Evolutionary conservation across 2,797 vertebrate species (phyloP).

Genomic region (Zalophus californianus): DNA sequence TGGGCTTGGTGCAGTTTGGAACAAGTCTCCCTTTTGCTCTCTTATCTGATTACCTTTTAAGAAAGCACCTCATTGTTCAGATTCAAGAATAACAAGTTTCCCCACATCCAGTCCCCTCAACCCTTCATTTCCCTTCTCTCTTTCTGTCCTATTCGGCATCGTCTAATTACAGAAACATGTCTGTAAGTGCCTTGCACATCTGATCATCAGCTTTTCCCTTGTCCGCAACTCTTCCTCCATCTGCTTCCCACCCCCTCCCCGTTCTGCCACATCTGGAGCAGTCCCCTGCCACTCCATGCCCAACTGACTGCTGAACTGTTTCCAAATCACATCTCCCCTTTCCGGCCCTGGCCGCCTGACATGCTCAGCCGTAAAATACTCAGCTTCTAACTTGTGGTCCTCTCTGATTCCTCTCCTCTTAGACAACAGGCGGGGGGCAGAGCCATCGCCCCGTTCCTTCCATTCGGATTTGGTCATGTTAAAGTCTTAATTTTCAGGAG

Average conservation of each 20-base stretch:
- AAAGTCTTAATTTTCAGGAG: not conserved
- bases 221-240: not conserved
- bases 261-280: not conserved
- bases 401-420: not conserved
- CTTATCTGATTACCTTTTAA: conserved; percentile 29
- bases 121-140: not conserved
- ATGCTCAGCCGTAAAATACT: conserved; percentile 25
- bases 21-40: not conserved
- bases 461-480: not conserved
- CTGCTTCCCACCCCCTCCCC: not conserved
- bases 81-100: conserved; percentile 57
- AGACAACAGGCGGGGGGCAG: rapidly evolving
- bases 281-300: not conserved
- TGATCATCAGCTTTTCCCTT: conserved; percentile 65
- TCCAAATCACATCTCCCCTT: conserved; percentile 56
- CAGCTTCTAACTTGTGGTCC: not conserved
- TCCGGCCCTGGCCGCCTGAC: conserved; percentile 52
- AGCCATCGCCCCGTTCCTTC: not conserved
- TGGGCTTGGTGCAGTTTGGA: not conserved
- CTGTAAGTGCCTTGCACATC: conserved; percentile 74
- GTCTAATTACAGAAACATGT: not conserved
- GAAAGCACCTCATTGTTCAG: conserved; percentile 50
- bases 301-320: conserved; percentile 3
- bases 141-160: conserved; percentile 51
- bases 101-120: not conserved